Percentiles rank a stretch among this genome's conserved stretches.
These are phyloP conservation scores for Melanogrammus aeglefinus DNA, from an alignment of 2,797 vertebrate species.

Conservation along the genomic window DNA sequence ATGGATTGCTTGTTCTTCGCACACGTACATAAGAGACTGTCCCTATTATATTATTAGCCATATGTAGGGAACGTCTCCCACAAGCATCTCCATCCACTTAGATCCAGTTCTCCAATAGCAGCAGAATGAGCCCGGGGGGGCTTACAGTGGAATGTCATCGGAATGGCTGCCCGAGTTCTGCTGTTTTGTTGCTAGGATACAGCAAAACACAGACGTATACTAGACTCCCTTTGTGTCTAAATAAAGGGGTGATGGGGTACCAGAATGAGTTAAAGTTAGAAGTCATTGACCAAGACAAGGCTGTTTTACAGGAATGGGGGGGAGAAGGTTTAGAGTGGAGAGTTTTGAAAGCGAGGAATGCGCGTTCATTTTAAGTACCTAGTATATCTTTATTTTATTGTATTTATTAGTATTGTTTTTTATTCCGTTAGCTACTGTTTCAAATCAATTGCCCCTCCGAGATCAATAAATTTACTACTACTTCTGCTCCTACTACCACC, in stretches of 20 bases:
- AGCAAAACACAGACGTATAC: conserved; percentile 33
- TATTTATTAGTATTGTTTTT: not conserved
- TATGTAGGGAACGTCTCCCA: conserved; percentile 27
- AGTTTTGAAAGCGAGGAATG: not conserved
- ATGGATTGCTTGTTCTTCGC: conserved; percentile 14
- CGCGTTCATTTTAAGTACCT: not conserved
- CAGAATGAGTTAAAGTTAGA: not conserved
- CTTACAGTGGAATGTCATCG: conserved; percentile 39
- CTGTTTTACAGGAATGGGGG: not conserved
- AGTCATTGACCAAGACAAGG: not conserved
- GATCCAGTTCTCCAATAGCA: conserved; percentile 29
- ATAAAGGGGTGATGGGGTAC: conserved; percentile 11
- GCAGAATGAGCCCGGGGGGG: conserved; percentile 28
- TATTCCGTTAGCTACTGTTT: no score
- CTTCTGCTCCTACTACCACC: no score
- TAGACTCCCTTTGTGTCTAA: conserved; percentile 27
- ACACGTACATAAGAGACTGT: conserved; percentile 8
- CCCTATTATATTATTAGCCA: conserved; percentile 10
- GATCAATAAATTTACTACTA: no score
- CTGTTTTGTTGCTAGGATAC: conserved; percentile 61
- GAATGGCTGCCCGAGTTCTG: conserved; percentile 36
- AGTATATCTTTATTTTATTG: not conserved
- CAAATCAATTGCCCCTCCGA: no score
- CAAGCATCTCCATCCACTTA: conserved; percentile 29
- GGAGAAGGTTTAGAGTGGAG: not conserved